Evolutionary conservation across 2,797 vertebrate species (phyloP), one percentile per base, ranked within the genome.

Genomic region (Coreius guichenoti): DNA sequence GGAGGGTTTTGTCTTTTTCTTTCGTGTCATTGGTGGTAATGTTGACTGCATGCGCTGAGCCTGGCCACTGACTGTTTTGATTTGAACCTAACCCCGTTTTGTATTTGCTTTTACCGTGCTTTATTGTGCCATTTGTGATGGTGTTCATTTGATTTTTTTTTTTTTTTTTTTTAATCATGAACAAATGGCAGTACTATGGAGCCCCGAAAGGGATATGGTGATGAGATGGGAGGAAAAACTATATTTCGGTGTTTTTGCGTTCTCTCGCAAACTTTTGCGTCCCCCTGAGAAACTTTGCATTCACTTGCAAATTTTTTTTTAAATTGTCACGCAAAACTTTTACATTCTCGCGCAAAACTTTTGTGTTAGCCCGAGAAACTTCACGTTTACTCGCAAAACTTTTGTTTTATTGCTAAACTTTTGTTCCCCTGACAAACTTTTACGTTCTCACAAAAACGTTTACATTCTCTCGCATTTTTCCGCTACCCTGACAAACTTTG

Each of bases 1-100:
- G 90, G 90, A 92, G 91, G 90, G 85, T 91, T 90, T 93, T 82
- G 79, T 86, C 82, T 26, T 87, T 86, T 77, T 29, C 31, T 29
- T 56, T 68, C 1, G 75, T 86, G 88, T 29, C 9, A 85, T 92
- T 90, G 43, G 5, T 21, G 14, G 61, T 45, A 31, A 80, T 16
- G 26, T 36, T 67, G 58, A 31, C 13, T 78, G 87, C 87, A 85
- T 83, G 82, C 8, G 73, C 54, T 67, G 74, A 76, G 70, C 63
- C 49, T 75, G 39, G 75, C 61, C 5, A 19, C 43, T 67, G 75
- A 56, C 76, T 39, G 72, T 82, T 84, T 51, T 83, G 19, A 49
- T 68, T 69, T 69, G 26, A 63, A 36, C 43, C 61, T 72, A 80
- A 88, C 86, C 68, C 39, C 7, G 1, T 80, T 47, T 82, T 45